These are phyloP conservation scores for Oikopleura dioica DNA, from an alignment of 23 tunicate genomes.

Conservation along the genomic window DNA sequence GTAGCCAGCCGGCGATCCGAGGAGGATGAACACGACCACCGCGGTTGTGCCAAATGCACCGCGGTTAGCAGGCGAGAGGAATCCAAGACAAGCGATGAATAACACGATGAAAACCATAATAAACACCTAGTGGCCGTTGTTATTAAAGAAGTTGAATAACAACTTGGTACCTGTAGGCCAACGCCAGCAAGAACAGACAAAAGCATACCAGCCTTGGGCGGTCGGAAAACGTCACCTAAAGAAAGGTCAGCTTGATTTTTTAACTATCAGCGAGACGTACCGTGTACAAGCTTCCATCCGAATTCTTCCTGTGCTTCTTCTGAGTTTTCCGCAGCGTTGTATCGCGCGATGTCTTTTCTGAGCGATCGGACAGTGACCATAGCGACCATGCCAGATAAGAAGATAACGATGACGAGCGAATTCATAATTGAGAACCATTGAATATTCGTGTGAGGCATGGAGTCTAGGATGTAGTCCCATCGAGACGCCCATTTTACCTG, in stretches of 20 bases:
- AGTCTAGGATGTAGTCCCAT: constrained; percentile 89
- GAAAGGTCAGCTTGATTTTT: background rate
- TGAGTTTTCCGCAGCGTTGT: constrained; percentile 56
- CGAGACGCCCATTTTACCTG: constrained; percentile 71
- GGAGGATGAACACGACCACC: constrained; percentile 42
- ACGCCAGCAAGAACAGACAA: constrained; percentile 64
- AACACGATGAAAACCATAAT: constrained; percentile 63
- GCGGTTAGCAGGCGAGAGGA: constrained; percentile 91
- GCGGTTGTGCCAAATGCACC: constrained; percentile 91
- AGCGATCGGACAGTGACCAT: constrained; percentile 72
- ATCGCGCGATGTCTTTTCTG: constrained; percentile 75
- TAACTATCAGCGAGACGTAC: background rate
- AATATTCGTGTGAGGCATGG: constrained; percentile 61
- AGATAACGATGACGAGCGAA: constrained; percentile 76
- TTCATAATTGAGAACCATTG: constrained; percentile 99
- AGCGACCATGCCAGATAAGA: constrained; percentile 98
- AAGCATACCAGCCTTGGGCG: constrained; percentile 49
- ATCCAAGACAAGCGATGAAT: constrained; percentile 75
- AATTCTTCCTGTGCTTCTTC: constrained; percentile 97
- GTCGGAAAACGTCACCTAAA: constrained; percentile 41
- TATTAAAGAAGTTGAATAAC: background rate
- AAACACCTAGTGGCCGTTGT: constrained; percentile 23
- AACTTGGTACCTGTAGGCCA: constrained; percentile 50
- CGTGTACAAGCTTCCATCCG: constrained; percentile 77
- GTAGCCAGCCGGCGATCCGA: constrained; percentile 51